phyloP scores from a whole-genome alignment of 1,140 invertebrate genomes.

The Teleopsis dalmanni region DNA sequence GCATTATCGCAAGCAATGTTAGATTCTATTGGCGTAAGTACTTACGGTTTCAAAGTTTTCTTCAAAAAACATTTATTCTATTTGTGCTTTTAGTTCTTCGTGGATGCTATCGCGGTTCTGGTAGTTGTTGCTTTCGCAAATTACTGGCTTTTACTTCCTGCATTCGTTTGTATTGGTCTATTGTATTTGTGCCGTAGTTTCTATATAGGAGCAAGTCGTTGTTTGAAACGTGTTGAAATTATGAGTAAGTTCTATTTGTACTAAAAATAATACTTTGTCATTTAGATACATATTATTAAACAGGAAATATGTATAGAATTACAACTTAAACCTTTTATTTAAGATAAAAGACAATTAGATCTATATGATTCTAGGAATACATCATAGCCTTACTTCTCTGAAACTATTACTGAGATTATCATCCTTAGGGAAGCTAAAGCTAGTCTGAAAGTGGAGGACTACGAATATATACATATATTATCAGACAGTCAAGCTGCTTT shows the following conservation, averaged over 20 bases:
- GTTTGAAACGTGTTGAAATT: constrained; percentile 75
- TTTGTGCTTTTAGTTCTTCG: constrained; percentile 45
- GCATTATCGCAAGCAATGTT: constrained; percentile 66
- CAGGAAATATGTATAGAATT: too few relatives aligned
- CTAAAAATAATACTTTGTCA: not conserved
- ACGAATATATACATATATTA: too few relatives aligned
- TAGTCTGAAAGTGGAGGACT: too few relatives aligned
- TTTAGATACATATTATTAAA: not conserved
- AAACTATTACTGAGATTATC: too few relatives aligned
- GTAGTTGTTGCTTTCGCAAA: constrained; percentile 68
- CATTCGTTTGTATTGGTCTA: constrained; percentile 56
- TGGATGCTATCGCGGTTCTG: constrained; percentile 60
- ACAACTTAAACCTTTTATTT: too few relatives aligned
- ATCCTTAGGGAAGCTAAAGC: too few relatives aligned
- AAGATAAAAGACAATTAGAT: too few relatives aligned
- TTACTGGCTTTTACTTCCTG: constrained; percentile 67
- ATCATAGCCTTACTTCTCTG: too few relatives aligned
- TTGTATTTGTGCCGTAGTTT: constrained; percentile 61
- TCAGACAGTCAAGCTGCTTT: too few relatives aligned
- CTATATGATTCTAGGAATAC: too few relatives aligned
- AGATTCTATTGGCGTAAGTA: constrained; percentile 61
- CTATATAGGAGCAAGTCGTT: constrained; percentile 70
- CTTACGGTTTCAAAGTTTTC: not conserved
- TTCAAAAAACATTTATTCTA: too few relatives aligned
- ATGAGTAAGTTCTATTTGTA: constrained; percentile 51